A percentile compares a stretch with the other conserved stretches of the same genome.
phyloP scores from a whole-genome alignment of 2,888 invertebrate species.

The Polydrusus tereticollis region DNA sequence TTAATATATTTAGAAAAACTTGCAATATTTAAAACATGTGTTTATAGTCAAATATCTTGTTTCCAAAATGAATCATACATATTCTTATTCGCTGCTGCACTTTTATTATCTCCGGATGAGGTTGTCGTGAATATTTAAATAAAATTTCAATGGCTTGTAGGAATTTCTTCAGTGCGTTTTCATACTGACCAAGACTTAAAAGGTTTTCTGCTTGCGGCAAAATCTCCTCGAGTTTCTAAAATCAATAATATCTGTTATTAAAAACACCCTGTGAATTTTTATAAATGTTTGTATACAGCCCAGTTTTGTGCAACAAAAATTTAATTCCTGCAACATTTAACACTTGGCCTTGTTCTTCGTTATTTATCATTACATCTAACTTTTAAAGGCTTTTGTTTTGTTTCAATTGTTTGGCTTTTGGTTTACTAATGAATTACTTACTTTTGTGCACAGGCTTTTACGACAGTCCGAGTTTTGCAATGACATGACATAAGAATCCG shows the following conservation, averaged over 20 bases:
- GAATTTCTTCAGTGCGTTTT: slow-evolving; percentile 59
- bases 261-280: neutral
- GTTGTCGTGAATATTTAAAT: slow-evolving; percentile 60
- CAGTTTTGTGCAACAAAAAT: too few species aligned
- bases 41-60: slow-evolving; percentile 56
- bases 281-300: too few species aligned
- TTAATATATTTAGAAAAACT: neutral
- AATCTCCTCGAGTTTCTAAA: slow-evolving; percentile 59
- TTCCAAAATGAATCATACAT: slow-evolving; percentile 61
- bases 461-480: too few species aligned
- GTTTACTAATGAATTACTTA: too few species aligned
- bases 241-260: slow-evolving; percentile 36
- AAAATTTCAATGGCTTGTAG: slow-evolving; percentile 60
- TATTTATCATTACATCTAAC: too few species aligned
- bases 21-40: slow-evolving; percentile 10
- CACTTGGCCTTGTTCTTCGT: too few species aligned
- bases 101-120: slow-evolving; percentile 64
- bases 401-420: too few species aligned
- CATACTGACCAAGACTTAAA: slow-evolving; percentile 54
- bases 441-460: too few species aligned
- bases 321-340: too few species aligned
- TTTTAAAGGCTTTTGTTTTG: too few species aligned
- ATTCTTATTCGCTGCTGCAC: slow-evolving; percentile 62
- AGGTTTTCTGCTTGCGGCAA: slow-evolving; percentile 60
- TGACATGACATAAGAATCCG: too few species aligned